Evolutionary conservation across 53 echinoderm and acorn worm genomes (phyloP).

Genomic region (Zoroaster sp.): DNA sequence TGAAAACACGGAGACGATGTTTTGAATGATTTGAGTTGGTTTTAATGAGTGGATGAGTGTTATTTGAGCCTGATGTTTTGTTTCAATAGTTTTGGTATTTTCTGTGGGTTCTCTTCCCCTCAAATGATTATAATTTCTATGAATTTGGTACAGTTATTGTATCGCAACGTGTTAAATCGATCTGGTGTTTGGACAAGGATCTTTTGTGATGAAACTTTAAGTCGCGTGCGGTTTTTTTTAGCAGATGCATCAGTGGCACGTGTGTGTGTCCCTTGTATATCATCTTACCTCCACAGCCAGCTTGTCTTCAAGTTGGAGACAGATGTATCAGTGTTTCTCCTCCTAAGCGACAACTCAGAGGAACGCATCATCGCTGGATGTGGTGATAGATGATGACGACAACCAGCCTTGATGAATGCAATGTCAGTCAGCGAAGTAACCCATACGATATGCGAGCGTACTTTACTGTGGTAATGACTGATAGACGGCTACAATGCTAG

Average conservation of each 20-base stretch:
- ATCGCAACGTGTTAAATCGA: not conserved
- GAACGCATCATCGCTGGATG: not conserved
- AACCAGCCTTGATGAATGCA: not conserved
- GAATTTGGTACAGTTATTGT: not conserved
- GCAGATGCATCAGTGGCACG: not conserved
- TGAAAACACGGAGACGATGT: too few relatives aligned
- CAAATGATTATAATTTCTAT: too few relatives aligned
- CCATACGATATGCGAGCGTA: not conserved
- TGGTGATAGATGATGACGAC: not conserved
- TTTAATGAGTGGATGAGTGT: too few relatives aligned
- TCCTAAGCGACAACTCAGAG: not conserved
- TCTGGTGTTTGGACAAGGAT: not conserved
- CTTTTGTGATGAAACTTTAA: not conserved
- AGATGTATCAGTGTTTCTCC: not conserved
- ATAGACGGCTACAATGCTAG: not conserved
- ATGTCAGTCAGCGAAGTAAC: not conserved
- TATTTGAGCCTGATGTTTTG: too few relatives aligned
- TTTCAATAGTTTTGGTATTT: too few relatives aligned
- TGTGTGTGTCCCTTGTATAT: not conserved
- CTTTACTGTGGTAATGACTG: not conserved
- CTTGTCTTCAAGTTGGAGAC: conserved; percentile 9
- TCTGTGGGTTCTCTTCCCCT: too few relatives aligned
- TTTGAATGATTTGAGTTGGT: too few relatives aligned
- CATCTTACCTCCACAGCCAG: not conserved
- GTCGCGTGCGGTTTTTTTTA: not conserved